phyloP scores from a whole-genome alignment of 2,113 vertebrate genomes.

The Hemibagrus wyckioides region DNA sequence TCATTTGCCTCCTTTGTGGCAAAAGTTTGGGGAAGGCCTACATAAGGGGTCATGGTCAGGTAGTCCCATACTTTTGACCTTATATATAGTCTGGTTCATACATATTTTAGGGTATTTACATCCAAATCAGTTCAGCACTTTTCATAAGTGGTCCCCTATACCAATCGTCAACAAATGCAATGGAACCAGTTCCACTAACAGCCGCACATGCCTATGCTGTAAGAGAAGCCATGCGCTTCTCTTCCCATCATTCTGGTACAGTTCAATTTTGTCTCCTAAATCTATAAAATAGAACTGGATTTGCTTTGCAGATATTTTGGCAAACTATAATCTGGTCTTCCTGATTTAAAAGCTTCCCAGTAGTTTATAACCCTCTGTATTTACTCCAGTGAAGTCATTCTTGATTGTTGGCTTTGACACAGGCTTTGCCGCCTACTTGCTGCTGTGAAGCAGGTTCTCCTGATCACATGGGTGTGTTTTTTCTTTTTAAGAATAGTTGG shows the following conservation, averaged over 20 bases:
- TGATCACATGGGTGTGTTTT: neutral
- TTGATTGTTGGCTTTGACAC: neutral
- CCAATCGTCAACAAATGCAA: no score
- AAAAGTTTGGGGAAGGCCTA: neutral
- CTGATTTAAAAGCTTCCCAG: neutral
- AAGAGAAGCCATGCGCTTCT: no score
- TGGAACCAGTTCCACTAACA: no score
- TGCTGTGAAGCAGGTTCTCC: neutral
- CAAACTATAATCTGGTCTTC: neutral
- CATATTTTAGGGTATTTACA: neutral
- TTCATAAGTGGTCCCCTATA: neutral
- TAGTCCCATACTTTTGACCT: neutral
- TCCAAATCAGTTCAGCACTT: neutral
- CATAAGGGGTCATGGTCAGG: neutral
- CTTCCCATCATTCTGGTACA: neutral
- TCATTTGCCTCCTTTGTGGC: neutral
- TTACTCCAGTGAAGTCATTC: neutral
- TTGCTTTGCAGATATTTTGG: no score
- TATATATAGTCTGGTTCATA: neutral
- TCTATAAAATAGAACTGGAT: no score
- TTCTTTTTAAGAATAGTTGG: neutral
- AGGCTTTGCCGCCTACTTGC: neutral
- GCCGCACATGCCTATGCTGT: no score
- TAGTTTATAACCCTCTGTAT: neutral
- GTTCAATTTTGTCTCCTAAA: neutral